These are phyloP conservation scores for Platycheirus albimanus DNA, from an alignment of 2,888 invertebrate species.

Conservation along the genomic window DNA sequence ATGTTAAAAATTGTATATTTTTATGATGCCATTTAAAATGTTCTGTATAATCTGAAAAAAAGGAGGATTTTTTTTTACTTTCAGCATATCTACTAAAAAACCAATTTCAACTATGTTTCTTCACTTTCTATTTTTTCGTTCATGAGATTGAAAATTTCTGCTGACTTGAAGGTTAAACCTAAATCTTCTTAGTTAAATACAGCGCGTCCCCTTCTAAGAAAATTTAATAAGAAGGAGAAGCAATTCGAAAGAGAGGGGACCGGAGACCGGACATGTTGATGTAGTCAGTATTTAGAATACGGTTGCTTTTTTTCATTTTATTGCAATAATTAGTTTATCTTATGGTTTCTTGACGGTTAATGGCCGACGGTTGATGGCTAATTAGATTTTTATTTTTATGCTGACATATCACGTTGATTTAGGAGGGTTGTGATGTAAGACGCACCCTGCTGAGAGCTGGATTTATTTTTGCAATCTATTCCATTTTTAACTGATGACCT, in stretches of 20 bases:
- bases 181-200: neutral
- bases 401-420: conserved; percentile 24
- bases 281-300: conserved; percentile 3
- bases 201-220: neutral
- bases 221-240: conserved; percentile 1
- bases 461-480: conserved; percentile 7
- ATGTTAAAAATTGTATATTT: conserved; percentile 23
- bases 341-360: conserved; percentile 28
- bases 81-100: neutral
- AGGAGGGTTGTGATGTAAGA: neutral
- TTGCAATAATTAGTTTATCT: conserved; percentile 32
- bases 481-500: conserved; percentile 1
- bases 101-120: conserved; percentile 26
- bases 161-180: conserved; percentile 23
- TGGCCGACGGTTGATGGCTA: neutral
- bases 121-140: conserved; percentile 7
- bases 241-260: neutral
- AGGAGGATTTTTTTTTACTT: neutral
- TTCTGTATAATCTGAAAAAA: neutral
- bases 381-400: conserved; percentile 30
- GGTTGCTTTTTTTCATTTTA: conserved; percentile 16
- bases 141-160: conserved; percentile 2
- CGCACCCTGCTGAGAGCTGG: neutral
- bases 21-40: conserved; percentile 14
- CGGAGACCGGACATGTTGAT: no score